phyloP scores from a whole-genome alignment of 2,888 invertebrate species.

The Ganaspis brasiliensis region DNA sequence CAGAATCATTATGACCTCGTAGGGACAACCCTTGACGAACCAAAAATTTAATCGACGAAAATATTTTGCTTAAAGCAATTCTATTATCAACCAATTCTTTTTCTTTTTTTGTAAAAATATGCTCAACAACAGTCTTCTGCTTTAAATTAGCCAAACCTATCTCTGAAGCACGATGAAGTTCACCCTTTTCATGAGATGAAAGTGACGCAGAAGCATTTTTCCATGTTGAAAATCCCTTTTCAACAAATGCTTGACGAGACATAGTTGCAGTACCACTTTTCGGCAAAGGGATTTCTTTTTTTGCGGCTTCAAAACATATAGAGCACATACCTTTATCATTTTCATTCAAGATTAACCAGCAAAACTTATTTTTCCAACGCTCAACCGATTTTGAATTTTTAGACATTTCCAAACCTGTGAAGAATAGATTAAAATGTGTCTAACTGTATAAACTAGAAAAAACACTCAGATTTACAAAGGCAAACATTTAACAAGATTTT shows the following conservation, averaged over 20 bases:
- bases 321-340: conserved; percentile 45
- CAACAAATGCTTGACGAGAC: conserved; percentile 51
- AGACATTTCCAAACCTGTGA: no score
- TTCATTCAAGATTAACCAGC: conserved; percentile 40
- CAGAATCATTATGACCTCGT: conserved; percentile 41
- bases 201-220: conserved; percentile 51
- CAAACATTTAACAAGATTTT: no score
- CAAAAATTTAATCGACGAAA: conserved; percentile 47
- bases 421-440: no score
- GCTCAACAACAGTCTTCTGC: conserved; percentile 34
- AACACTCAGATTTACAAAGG: no score
- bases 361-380: no score
- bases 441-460: no score
- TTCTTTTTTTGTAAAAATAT: conserved; percentile 47
- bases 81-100: conserved; percentile 50
- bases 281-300: conserved; percentile 46
- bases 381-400: no score
- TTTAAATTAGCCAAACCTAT: conserved; percentile 45
- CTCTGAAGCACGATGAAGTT: conserved; percentile 46
- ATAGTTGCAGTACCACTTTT: conserved; percentile 14
- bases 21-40: conserved; percentile 50
- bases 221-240: conserved; percentile 52
- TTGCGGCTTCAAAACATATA: conserved; percentile 44
- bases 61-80: conserved; percentile 50
- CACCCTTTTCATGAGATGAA: conserved; percentile 47